A percentile compares a stretch with the other conserved stretches of the same genome.
Conservation (phyloP, 1,140 invertebrate species). For the Zophobas atratus region DNA sequence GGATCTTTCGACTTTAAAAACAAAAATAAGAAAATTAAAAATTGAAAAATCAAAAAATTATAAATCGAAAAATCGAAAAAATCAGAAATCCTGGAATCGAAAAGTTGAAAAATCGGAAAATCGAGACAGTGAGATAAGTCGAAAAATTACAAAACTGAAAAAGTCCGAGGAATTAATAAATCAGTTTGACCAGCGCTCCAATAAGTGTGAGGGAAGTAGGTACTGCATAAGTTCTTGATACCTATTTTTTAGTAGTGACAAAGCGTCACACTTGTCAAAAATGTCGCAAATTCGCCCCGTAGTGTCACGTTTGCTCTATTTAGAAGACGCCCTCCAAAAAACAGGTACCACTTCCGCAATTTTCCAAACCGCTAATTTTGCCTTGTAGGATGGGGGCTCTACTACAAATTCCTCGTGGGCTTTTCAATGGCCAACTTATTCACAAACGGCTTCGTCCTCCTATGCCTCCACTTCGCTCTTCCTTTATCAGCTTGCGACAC, state of each 20-base stretch:
- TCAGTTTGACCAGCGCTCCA: no score
- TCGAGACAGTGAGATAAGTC: no score
- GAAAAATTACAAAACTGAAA: no score
- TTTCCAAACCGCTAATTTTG: background rate
- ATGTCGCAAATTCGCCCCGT: slow-evolving; percentile 23
- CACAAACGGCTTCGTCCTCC: slow-evolving; percentile 51
- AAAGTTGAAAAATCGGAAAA: no score
- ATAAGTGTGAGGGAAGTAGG: no score
- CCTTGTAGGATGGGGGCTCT: slow-evolving; percentile 57
- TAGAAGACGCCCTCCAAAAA: slow-evolving; percentile 48
- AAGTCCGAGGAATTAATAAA: no score
- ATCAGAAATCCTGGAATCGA: no score
- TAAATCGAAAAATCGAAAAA: no score
- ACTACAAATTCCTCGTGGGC: slow-evolving; percentile 51
- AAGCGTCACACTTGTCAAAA: slow-evolving; percentile 12
- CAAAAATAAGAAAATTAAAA: no score
- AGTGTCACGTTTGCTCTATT: slow-evolving; percentile 16
- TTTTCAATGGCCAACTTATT: slow-evolving; percentile 51
- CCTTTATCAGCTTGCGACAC: slow-evolving; percentile 58
- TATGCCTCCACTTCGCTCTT: slow-evolving; percentile 56
- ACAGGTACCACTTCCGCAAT: slow-evolving; percentile 27
- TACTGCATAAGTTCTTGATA: no score
- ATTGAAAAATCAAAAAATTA: no score
- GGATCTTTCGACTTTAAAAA: no score
- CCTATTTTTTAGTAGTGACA: background rate